Evolutionary conservation across 2,113 vertebrate species (phyloP).

Genomic region (Notothenia rossii): DNA sequence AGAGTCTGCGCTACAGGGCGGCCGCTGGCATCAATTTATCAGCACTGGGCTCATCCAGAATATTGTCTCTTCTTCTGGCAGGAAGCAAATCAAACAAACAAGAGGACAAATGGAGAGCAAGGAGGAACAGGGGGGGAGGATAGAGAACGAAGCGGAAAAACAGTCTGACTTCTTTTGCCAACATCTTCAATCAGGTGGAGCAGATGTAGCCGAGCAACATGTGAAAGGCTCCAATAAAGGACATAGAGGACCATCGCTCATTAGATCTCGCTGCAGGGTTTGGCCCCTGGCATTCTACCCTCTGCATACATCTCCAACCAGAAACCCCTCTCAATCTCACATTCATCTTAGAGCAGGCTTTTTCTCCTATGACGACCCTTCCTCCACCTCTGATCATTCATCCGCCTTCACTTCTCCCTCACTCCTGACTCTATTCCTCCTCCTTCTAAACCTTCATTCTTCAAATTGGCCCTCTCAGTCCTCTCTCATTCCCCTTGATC

Average conservation of each 20-base stretch:
- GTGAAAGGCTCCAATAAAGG: constrained; percentile 20
- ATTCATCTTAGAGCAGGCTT: constrained; percentile 48
- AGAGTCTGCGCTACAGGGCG: constrained; percentile 64
- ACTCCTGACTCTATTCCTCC: constrained; percentile 24
- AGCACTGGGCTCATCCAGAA: constrained; percentile 64
- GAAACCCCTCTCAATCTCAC: background rate
- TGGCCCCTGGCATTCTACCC: constrained; percentile 9
- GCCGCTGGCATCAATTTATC: constrained; percentile 75
- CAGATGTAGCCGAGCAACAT: constrained; percentile 1
- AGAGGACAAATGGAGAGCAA: constrained; percentile 61
- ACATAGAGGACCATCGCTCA: constrained; percentile 21
- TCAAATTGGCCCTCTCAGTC: constrained; percentile 43
- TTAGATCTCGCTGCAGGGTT: constrained; percentile 26
- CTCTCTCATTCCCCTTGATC: constrained; percentile 49
- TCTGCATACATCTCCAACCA: constrained; percentile 29
- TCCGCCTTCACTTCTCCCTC: constrained; percentile 45
- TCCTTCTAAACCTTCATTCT: constrained; percentile 30
- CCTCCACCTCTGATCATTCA: constrained; percentile 55
- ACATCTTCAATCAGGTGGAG: constrained; percentile 57
- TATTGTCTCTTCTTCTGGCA: constrained; percentile 73
- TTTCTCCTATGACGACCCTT: constrained; percentile 36
- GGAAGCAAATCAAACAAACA: constrained; percentile 72
- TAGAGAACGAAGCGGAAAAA: constrained; percentile 44
- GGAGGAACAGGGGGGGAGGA: background rate
- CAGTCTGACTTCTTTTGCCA: constrained; percentile 31